phyloP scores from a whole-genome alignment of 1,140 invertebrate species.

The Centruroides vittatus region DNA sequence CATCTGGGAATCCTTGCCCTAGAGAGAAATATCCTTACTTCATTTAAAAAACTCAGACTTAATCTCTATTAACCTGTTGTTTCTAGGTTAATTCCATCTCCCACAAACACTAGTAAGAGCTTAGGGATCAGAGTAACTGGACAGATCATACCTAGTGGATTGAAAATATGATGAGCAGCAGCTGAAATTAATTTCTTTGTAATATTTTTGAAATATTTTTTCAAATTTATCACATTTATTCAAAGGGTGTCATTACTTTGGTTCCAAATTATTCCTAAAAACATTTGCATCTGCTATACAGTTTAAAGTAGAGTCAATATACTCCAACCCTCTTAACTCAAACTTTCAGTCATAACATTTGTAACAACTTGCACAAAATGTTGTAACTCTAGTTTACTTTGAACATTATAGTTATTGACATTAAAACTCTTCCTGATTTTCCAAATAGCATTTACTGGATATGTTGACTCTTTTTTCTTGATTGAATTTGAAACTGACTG shows the following conservation, averaged over 20 bases:
- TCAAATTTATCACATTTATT: not conserved
- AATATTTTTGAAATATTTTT: slow-evolving; percentile 1
- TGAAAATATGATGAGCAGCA: slow-evolving; percentile 5
- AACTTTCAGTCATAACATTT: slow-evolving; percentile 1
- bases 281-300: not conserved
- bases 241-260: not conserved
- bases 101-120: not conserved
- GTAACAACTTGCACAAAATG: not conserved
- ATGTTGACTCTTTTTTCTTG: not conserved
- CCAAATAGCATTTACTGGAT: not conserved
- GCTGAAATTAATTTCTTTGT: slow-evolving; percentile 2
- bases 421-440: not conserved
- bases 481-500: too few species aligned
- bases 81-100: not conserved
- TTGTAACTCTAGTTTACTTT: not conserved
- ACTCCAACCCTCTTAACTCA: slow-evolving; percentile 1
- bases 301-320: not conserved
- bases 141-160: slow-evolving; percentile 6
- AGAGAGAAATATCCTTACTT: not conserved
- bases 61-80: not conserved
- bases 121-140: not conserved
- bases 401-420: not conserved
- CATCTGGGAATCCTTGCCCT: slow-evolving; percentile 2
- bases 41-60: slow-evolving; percentile 5
- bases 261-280: slow-evolving; percentile 3